Percentiles rank a stretch among this genome's conserved stretches.
These are phyloP conservation scores for Abrostola tripartita DNA, from an alignment of 2,888 invertebrate species.

Conservation along the genomic window DNA sequence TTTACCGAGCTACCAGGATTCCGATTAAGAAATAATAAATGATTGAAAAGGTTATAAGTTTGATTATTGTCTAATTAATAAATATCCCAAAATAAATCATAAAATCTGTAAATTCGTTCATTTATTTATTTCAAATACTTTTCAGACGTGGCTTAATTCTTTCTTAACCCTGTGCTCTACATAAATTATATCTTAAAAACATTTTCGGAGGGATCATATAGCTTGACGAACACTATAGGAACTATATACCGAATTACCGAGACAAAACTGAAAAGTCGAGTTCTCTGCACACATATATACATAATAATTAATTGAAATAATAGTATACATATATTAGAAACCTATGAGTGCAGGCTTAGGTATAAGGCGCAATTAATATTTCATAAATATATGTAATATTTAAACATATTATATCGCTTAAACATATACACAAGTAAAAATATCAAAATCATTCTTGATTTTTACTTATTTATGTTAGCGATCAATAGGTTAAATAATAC, in stretches of 20 bases:
- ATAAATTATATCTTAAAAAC: constrained; percentile 26
- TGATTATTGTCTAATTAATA: constrained; percentile 25
- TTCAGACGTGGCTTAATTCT: constrained; percentile 26
- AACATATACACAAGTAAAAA: constrained; percentile 21
- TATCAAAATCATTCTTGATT: constrained; percentile 21
- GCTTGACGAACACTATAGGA: constrained; percentile 23
- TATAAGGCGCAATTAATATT: constrained; percentile 19
- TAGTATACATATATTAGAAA: constrained; percentile 18
- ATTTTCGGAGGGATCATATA: constrained; percentile 26
- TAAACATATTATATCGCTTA: constrained; percentile 16
- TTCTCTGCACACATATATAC: constrained; percentile 23
- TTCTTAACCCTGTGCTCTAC: constrained; percentile 28
- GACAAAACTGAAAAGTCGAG: constrained; percentile 22
- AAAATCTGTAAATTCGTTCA: constrained; percentile 24
- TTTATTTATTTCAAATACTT: constrained; percentile 25
- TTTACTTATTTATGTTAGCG: constrained; percentile 18
- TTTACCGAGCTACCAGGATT: constrained; percentile 29
- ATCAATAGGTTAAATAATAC: constrained; percentile 12
- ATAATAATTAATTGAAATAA: constrained; percentile 21
- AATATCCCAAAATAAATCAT: constrained; percentile 27
- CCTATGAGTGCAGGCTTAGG: constrained; percentile 20
- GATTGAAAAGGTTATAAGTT: constrained; percentile 26
- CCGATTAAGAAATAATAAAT: constrained; percentile 27
- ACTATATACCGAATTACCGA: constrained; percentile 18
- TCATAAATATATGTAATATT: constrained; percentile 20